phyloP scores from a whole-genome alignment of 2,888 invertebrate genomes.

The Omphaloscelis lunosa region DNA sequence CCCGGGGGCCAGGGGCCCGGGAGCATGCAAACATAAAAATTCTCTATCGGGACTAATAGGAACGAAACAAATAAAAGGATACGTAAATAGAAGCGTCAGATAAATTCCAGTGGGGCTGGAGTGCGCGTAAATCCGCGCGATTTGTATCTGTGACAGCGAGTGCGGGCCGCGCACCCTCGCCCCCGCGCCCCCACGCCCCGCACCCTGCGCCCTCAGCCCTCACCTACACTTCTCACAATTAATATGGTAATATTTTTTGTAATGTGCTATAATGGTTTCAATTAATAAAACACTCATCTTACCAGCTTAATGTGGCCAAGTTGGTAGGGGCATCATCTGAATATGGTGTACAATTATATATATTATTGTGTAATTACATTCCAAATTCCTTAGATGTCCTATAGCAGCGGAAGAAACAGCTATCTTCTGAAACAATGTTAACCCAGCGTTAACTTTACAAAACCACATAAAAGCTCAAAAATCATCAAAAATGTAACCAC shows the following conservation, averaged over 20 bases:
- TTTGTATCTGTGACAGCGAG: constrained; percentile 90
- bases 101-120: constrained; percentile 90
- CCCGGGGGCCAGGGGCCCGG: constrained; percentile 73
- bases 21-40: constrained; percentile 90
- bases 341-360: neutral
- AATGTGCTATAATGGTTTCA: constrained; percentile 56
- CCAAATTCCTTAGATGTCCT: neutral
- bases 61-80: constrained; percentile 90
- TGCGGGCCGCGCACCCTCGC: constrained; percentile 72
- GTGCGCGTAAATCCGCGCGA: constrained; percentile 91
- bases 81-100: constrained; percentile 90
- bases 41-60: constrained; percentile 91
- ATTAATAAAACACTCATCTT: constrained; percentile 39
- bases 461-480: neutral
- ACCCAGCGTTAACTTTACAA: neutral
- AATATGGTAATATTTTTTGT: constrained; percentile 73
- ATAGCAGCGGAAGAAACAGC: neutral
- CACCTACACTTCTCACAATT: constrained; percentile 81
- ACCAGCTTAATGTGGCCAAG: neutral
- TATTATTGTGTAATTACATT: neutral
- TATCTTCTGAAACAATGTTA: no score
- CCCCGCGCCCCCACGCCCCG: constrained; percentile 40
- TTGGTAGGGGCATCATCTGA: neutral
- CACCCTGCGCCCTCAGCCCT: constrained; percentile 48
- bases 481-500: neutral